These are phyloP conservation scores for Ophthalmotilapia sp. DNA, from an alignment of 2,113 vertebrate species.

Conservation along the genomic window DNA sequence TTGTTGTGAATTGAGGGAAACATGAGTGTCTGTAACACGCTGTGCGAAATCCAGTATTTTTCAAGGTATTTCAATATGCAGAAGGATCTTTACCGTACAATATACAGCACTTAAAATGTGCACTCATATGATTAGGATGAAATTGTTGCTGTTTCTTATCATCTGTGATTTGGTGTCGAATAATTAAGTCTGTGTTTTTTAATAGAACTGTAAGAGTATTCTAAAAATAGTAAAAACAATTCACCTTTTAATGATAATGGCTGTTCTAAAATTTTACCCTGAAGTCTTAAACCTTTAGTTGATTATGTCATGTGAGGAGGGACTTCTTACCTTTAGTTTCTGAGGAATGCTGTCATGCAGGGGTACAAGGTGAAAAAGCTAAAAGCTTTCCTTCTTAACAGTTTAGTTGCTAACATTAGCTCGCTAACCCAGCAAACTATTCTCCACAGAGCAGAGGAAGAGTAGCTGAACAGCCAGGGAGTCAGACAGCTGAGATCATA, in stretches of 20 bases:
- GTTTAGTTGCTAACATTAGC: not conserved
- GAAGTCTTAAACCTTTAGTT: not conserved
- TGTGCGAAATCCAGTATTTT: not conserved
- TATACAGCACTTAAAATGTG: not conserved
- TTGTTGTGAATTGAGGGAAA: not conserved
- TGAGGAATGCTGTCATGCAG: not conserved
- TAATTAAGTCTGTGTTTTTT: not conserved
- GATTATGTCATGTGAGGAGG: not conserved
- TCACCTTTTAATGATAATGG: not conserved
- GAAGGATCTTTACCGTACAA: not conserved
- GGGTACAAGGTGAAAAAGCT: not conserved
- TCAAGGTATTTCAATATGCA: not conserved
- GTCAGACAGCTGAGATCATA: slow-evolving; percentile 26
- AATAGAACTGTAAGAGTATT: not conserved
- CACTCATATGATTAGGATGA: not conserved
- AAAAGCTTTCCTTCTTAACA: not conserved
- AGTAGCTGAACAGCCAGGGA: slow-evolving; percentile 10
- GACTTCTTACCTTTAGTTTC: not conserved
- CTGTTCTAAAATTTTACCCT: not conserved
- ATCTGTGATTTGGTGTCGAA: not conserved
- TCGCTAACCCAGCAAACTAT: not conserved
- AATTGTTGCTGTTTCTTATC: not conserved
- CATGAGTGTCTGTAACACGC: not conserved
- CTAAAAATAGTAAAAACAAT: not conserved
- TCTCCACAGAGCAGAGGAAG: not conserved